A percentile compares a stretch with the other conserved stretches of the same genome.
These are phyloP conservation scores for Mnemiopsis leidyi DNA, from an alignment of 37 sponge, comb jelly and placozoan genomes.

Conservation along the genomic window DNA sequence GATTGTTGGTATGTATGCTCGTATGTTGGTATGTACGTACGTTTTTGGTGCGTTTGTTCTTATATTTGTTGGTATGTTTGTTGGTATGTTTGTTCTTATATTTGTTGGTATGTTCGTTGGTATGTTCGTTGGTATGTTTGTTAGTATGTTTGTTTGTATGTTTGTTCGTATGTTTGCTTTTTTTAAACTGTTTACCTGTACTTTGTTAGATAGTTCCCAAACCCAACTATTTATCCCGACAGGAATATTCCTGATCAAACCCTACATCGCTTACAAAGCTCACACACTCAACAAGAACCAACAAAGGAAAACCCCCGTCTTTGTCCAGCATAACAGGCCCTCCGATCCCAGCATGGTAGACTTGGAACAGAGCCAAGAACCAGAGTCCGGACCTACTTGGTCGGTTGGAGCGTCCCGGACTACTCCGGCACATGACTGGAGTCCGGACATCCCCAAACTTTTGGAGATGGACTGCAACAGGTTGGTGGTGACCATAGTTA, in stretches of 20 bases:
- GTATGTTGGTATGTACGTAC: too few relatives aligned
- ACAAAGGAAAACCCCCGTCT: not conserved
- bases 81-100: too few relatives aligned
- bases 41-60: too few relatives aligned
- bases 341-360: not conserved
- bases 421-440: slow-evolving; percentile 17
- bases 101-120: too few relatives aligned
- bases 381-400: not conserved
- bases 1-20: too few relatives aligned
- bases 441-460: slow-evolving; percentile 27
- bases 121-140: too few relatives aligned
- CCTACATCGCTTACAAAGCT: slow-evolving; percentile 59
- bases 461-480: slow-evolving; percentile 58
- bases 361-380: not conserved
- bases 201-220: too few relatives aligned
- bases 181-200: too few relatives aligned
- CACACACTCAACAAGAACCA: not conserved
- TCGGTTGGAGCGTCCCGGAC: slow-evolving; percentile 29
- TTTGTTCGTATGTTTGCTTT: too few relatives aligned
- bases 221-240: too few relatives aligned
- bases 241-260: slow-evolving; percentile 62
- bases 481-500: not conserved
- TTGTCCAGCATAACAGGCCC: not conserved
- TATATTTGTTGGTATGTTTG: too few relatives aligned
- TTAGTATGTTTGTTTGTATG: too few relatives aligned